Conservation (phyloP, 2,888 invertebrate species). For the Papilio demoleus region DNA sequence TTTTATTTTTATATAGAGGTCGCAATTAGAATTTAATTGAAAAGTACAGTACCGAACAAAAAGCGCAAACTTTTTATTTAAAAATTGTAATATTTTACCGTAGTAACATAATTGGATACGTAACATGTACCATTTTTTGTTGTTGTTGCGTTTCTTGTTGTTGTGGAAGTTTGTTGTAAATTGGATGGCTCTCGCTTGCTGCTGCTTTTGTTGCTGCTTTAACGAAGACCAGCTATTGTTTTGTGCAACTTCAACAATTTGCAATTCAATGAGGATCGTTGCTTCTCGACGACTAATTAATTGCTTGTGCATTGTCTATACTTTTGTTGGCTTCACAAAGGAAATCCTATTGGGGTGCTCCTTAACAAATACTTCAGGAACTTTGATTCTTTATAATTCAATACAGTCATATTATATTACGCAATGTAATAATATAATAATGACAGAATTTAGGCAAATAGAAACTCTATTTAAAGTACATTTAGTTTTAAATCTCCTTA, state of each 20-base stretch:
- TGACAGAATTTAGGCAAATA: background rate
- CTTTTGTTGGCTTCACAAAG: constrained; percentile 26
- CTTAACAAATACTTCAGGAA: constrained; percentile 2
- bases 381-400: constrained; percentile 5
- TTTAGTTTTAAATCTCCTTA: constrained; percentile 31
- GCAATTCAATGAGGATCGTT: constrained; percentile 39
- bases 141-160: constrained; percentile 15
- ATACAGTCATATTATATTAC: background rate
- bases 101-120: constrained; percentile 13
- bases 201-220: constrained; percentile 34
- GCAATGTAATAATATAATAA: background rate
- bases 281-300: constrained; percentile 36
- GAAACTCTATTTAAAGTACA: constrained; percentile 2
- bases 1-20: background rate
- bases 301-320: constrained; percentile 21
- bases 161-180: constrained; percentile 17
- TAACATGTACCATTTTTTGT: constrained; percentile 17
- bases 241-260: constrained; percentile 39
- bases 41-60: background rate
- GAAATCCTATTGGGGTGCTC: constrained; percentile 17
- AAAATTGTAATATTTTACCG: constrained; percentile 24
- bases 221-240: constrained; percentile 33
- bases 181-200: constrained; percentile 26
- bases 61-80: background rate
- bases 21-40: background rate